phyloP scores from a whole-genome alignment of 1,140 invertebrate species.

The Cheumatopsyche charites region DNA sequence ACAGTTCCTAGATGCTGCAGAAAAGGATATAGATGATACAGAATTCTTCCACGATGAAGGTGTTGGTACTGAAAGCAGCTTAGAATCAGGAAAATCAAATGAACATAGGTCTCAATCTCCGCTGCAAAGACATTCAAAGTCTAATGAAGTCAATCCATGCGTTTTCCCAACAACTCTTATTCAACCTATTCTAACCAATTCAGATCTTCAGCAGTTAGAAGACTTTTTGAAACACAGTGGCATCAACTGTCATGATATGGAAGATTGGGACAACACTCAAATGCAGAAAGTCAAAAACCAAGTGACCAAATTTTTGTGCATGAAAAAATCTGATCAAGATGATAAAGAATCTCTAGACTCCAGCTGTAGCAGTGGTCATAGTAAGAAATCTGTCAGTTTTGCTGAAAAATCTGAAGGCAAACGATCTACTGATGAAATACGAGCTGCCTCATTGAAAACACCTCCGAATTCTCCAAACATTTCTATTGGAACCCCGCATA shows the following conservation, averaged over 20 bases:
- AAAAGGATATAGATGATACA: slow-evolving; percentile 61
- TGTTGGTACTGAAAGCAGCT: slow-evolving; percentile 61
- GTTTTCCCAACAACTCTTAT: slow-evolving; percentile 49
- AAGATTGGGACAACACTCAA: slow-evolving; percentile 68
- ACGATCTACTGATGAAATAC: slow-evolving; percentile 54
- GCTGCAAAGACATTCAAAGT: slow-evolving; percentile 60
- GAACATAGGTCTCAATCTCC: slow-evolving; percentile 62
- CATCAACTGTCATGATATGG: slow-evolving; percentile 69
- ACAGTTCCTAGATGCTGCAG: slow-evolving; percentile 60
- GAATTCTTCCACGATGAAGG: slow-evolving; percentile 61
- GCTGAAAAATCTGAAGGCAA: slow-evolving; percentile 57
- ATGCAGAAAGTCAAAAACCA: slow-evolving; percentile 72
- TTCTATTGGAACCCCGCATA: slow-evolving; percentile 63
- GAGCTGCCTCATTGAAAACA: slow-evolving; percentile 60
- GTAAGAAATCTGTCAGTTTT: slow-evolving; percentile 64
- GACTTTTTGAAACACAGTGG: slow-evolving; percentile 76
- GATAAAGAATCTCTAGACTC: slow-evolving; percentile 71
- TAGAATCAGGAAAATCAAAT: slow-evolving; percentile 61
- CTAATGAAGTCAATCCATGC: slow-evolving; percentile 45
- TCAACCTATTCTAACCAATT: slow-evolving; percentile 62
- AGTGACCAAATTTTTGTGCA: slow-evolving; percentile 69
- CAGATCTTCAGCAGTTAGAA: slow-evolving; percentile 71
- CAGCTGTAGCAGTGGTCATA: slow-evolving; percentile 69
- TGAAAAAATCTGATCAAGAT: slow-evolving; percentile 67
- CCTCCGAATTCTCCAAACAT: slow-evolving; percentile 77